Percentiles rank a stretch among this genome's conserved stretches.
phyloP scores from a whole-genome alignment of 2,797 vertebrate genomes.

The Varecia variegata region DNA sequence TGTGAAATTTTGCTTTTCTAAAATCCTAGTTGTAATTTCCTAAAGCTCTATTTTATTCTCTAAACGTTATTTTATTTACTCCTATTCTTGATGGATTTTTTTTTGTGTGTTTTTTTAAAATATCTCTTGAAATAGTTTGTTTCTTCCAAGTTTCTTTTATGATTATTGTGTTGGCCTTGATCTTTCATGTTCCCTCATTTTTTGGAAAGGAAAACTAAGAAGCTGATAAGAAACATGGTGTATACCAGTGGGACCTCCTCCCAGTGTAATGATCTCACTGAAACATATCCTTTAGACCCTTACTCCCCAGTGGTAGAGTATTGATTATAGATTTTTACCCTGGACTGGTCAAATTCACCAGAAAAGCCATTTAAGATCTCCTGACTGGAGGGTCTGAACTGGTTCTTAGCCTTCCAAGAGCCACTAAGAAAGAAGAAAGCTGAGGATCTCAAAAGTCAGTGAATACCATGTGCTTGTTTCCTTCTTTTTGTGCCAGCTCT shows the following conservation, averaged over 20 bases:
- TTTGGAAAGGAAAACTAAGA: neutral
- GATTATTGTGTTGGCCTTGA: neutral
- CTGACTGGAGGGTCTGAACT: neutral
- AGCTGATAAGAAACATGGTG: neutral
- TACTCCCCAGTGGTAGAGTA: neutral
- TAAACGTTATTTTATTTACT: neutral
- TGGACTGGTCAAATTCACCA: neutral
- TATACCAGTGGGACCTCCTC: neutral
- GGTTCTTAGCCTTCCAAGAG: neutral
- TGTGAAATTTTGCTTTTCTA: neutral
- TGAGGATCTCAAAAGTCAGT: neutral
- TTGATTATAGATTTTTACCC: neutral
- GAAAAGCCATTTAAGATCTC: neutral
- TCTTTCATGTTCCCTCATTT: neutral
- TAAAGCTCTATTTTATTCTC: neutral
- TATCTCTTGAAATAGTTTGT: neutral
- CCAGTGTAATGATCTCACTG: neutral
- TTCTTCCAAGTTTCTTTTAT: neutral
- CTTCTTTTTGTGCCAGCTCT: neutral
- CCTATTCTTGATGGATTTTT: neutral
- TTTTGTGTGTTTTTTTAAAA: neutral
- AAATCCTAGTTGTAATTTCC: neutral
- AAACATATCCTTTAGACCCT: neutral
- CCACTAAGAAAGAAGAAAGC: neutral
- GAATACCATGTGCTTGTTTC: neutral